Base-by-base conservation (phyloP, 2,797 vertebrate genomes). In the Sebastes vulpes region DNA sequence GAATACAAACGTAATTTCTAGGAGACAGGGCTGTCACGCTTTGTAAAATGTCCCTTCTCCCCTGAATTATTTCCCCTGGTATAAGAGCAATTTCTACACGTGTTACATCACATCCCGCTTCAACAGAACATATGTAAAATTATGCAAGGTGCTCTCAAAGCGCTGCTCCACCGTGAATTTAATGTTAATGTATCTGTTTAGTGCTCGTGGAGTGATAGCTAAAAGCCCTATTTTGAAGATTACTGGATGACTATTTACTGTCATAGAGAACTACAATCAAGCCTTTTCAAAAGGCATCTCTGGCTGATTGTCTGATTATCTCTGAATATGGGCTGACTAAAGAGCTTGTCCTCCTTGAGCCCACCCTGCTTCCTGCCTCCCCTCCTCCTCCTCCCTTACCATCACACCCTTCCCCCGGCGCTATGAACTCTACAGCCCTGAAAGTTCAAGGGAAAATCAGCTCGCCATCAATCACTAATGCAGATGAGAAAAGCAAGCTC, bases 401-500 rank as follows among this genome's bases (percentile, higher is more conserved):
- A 72, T 73, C 63, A 20, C 81, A 58, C 14, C 65, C 46, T 42
- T 42, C 7, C 85, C 72, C 54, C 63, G 42, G 59, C 11, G 18
- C 85, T 88, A 77, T 90, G 87, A 91, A 91, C 88, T 89, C 79
- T 38, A 11, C 86, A 77, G 77, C 71, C 63, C 65, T 61, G 59
- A 35, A 73, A 92, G 90, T 93, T 94, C 91, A 95, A 94, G 91
- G 85, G 87, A 87, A 91, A 94, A 94, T 91, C 79, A 87, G 70
- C 80, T 65, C 63, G 10, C 84, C 82, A 94, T 93, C 91, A 92
- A 91, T 93, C 90, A 91, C 71, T 83, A 70, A 89, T 89, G 90
- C 89, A 93, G 90, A 94, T 93, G 88, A 94, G 87, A 75, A 52
- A 64, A 78, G 81, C 76, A 6, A 57, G 79, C 82, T 83, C 84